Percentiles rank a stretch among this genome's conserved stretches.
Evolutionary conservation across 2,888 invertebrate genomes (phyloP).

Genomic region (Sinotaia quadrata): DNA sequence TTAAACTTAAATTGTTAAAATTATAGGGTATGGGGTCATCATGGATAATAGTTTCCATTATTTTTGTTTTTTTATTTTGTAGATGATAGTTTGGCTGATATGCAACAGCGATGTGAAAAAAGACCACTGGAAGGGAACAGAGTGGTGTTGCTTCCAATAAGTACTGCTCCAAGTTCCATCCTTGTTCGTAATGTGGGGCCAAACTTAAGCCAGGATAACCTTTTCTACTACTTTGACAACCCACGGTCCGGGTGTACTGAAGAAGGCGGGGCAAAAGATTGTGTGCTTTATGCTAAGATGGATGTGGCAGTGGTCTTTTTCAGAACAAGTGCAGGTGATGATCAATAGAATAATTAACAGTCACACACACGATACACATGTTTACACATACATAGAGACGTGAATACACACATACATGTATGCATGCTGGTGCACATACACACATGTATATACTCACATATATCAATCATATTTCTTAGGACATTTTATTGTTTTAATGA

Average conservation of each 20-base stretch:
- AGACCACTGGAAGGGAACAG: not conserved
- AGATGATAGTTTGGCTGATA: not conserved
- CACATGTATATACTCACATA: too few relatives aligned
- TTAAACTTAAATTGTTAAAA: too few relatives aligned
- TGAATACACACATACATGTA: too few relatives aligned
- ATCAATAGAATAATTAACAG: too few relatives aligned
- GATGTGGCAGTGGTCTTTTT: too few relatives aligned
- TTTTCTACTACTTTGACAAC: not conserved
- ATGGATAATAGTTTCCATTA: not conserved
- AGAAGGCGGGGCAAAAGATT: not conserved
- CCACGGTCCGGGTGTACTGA: not conserved
- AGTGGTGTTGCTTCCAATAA: not conserved
- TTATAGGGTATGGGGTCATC: too few relatives aligned
- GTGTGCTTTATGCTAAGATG: not conserved
- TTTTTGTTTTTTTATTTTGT: not conserved
- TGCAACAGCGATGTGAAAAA: not conserved
- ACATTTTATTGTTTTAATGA: too few relatives aligned
- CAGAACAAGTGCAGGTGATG: too few relatives aligned
- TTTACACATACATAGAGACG: too few relatives aligned
- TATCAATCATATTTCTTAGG: too few relatives aligned
- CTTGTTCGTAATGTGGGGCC: not conserved
- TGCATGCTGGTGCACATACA: too few relatives aligned
- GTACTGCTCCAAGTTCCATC: not conserved
- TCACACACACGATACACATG: too few relatives aligned
- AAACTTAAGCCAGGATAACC: not conserved